phyloP scores from a whole-genome alignment of 2,888 invertebrate species.

The Caenorhabditis angaria region DNA sequence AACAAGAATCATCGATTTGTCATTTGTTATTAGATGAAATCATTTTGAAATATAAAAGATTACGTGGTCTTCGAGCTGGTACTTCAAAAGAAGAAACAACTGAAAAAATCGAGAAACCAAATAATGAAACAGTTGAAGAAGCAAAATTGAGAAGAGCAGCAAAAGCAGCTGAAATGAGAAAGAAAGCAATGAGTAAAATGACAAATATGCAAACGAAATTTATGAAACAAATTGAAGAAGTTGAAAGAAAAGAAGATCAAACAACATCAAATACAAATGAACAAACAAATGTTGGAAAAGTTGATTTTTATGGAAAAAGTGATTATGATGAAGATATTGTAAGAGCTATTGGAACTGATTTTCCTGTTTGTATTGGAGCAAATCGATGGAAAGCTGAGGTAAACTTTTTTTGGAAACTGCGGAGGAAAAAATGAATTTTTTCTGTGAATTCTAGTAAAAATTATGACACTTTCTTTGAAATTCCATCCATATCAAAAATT shows the following conservation, averaged over 20 bases:
- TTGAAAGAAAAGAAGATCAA: conserved; percentile 27
- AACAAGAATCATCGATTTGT: conserved; percentile 46
- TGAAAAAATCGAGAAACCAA: conserved; percentile 15
- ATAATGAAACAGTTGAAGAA: conserved; percentile 24
- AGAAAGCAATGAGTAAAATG: conserved; percentile 59
- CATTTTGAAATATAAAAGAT: conserved; percentile 48
- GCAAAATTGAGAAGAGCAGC: conserved; percentile 48
- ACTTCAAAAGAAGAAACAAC: conserved; percentile 13
- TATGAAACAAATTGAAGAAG: conserved; percentile 41
- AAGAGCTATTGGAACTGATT: conserved; percentile 31
- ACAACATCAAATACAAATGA: neutral
- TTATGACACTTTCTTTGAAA: neutral
- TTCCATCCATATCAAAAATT: neutral
- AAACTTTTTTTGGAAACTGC: too few relatives aligned
- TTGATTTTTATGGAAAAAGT: conserved; percentile 21
- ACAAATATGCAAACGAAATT: conserved; percentile 47
- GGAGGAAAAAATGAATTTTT: too few relatives aligned
- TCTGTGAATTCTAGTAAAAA: neutral
- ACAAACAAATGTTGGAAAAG: neutral
- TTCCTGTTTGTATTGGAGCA: conserved; percentile 67
- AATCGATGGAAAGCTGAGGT: conserved; percentile 41
- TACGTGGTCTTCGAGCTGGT: conserved; percentile 16
- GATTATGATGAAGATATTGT: conserved; percentile 51
- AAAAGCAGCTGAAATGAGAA: conserved; percentile 59
- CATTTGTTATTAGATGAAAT: conserved; percentile 51